phyloP scores from a whole-genome alignment of 1,140 invertebrate genomes.

The Drosophila obscura region DNA sequence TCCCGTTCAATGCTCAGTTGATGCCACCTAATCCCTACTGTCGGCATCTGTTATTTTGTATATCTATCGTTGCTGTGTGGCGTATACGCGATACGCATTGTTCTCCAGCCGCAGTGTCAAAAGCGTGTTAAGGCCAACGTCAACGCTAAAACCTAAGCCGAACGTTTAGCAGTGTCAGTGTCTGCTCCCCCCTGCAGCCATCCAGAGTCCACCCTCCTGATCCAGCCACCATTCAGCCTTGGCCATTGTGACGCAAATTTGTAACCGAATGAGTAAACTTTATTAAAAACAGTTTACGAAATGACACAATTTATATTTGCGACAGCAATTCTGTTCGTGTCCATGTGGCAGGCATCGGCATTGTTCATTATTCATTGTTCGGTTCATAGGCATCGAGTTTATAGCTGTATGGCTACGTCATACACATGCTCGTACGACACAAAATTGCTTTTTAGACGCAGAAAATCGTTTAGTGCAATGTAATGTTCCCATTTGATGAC shows the following conservation, averaged over 20 bases:
- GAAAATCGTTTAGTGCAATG: conserved; percentile 43
- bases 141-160: conserved; percentile 24
- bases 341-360: neutral
- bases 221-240: conserved; percentile 13
- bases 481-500: conserved; percentile 37
- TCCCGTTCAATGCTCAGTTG: conserved; percentile 58
- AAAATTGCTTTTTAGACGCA: conserved; percentile 50
- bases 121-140: conserved; percentile 24
- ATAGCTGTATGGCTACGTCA: conserved; percentile 21
- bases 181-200: neutral
- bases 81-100: conserved; percentile 35
- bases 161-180: conserved; percentile 44
- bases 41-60: conserved; percentile 51
- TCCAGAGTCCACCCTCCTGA: conserved; percentile 1
- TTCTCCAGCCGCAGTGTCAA: conserved; percentile 56
- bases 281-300: conserved; percentile 59
- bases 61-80: conserved; percentile 36
- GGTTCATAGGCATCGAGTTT: conserved; percentile 9
- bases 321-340: conserved; percentile 13
- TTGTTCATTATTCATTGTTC: conserved; percentile 10
- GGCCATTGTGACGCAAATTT: conserved; percentile 71
- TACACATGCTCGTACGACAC: conserved; percentile 15
- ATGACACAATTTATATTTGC: conserved; percentile 53
- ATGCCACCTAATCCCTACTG: conserved; percentile 71
- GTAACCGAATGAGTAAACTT: conserved; percentile 54